Evolutionary conservation across 2,113 vertebrate genomes (phyloP).

Genomic region (Ia io): DNA sequence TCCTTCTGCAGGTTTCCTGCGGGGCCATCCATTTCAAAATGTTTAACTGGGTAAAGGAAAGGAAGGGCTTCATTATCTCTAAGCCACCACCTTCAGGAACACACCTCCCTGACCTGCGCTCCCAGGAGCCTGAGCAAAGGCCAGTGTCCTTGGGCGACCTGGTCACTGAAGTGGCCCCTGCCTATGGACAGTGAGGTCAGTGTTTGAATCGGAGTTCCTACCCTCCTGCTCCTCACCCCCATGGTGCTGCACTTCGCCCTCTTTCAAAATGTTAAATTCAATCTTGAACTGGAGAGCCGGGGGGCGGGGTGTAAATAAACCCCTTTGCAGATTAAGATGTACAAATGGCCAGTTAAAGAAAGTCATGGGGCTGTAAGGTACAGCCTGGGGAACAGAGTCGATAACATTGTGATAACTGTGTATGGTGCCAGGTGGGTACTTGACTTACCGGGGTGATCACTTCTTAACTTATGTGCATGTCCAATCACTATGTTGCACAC

Average conservation of each 20-base stretch:
- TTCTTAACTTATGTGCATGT: not conserved
- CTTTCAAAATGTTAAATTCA: not conserved
- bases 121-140: not conserved
- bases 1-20: slow-evolving; percentile 41
- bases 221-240: not conserved
- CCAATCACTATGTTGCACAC: too few species aligned
- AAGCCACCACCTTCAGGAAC: not conserved
- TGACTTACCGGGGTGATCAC: not conserved
- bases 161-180: not conserved
- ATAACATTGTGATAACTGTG: not conserved
- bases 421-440: not conserved
- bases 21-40: not conserved
- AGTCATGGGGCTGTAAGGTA: not conserved
- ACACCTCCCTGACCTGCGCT: not conserved
- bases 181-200: not conserved
- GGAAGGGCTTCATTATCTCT: slow-evolving; percentile 9
- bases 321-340: not conserved
- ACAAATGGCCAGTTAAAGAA: not conserved
- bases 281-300: not conserved
- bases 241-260: not conserved
- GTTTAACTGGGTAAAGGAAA: not conserved
- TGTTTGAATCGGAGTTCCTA: not conserved
- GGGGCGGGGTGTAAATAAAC: not conserved
- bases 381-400: not conserved
- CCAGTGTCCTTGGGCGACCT: not conserved